Conservation (phyloP, 2,797 vertebrate genomes). For the Neosilurus hyrtlii region DNA sequence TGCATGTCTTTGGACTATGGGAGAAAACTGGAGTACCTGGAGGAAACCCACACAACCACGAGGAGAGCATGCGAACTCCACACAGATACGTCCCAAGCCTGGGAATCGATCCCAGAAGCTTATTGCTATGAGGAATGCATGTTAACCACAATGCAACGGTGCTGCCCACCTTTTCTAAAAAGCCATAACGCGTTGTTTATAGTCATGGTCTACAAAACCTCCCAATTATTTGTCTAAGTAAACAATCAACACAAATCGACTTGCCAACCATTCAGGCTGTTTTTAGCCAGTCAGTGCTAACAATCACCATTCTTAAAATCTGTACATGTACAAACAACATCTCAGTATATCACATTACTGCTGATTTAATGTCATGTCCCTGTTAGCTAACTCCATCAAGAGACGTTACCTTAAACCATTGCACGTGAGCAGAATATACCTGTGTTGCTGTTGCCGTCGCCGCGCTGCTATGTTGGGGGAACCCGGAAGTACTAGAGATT, state of each 20-base stretch:
- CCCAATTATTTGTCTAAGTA: neutral
- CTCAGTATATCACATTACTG: neutral
- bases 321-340: neutral
- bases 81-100: too few relatives aligned
- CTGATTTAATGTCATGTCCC: neutral
- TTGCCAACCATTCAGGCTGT: neutral
- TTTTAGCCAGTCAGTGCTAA: neutral
- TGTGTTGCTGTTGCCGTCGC: neutral
- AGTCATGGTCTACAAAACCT: neutral
- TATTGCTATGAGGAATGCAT: too few relatives aligned
- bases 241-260: neutral
- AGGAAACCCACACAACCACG: too few relatives aligned
- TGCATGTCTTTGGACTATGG: too few relatives aligned
- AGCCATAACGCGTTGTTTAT: neutral
- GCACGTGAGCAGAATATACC: neutral
- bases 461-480: neutral
- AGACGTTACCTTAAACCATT: too few relatives aligned
- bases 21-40: too few relatives aligned
- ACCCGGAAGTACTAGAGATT: slow-evolving; percentile 5
- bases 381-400: neutral
- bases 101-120: too few relatives aligned
- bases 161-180: too few relatives aligned
- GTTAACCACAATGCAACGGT: too few relatives aligned
- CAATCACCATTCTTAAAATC: neutral
- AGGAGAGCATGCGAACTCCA: too few relatives aligned